Base-by-base conservation (phyloP, 1,140 invertebrate species). In the Zaprionus ornatus region DNA sequence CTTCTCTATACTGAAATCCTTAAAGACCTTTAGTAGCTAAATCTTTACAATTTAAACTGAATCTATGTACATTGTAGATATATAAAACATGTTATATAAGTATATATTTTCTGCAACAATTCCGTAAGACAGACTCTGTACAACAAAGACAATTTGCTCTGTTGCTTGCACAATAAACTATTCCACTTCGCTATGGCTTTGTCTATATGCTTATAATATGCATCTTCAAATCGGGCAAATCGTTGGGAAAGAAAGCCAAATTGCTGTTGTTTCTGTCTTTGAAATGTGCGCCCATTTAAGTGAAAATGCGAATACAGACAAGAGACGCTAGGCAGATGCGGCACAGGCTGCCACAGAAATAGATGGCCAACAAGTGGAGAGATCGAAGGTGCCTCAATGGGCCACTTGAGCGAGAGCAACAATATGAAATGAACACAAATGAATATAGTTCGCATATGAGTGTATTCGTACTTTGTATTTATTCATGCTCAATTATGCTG, bases 401-500 rank as follows among this genome's bases (percentile, higher is more conserved):
- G 67, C 78, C 79, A 86, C 82, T 85, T 82, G 79, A 64, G 29
- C 4, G 45, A 9, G 7, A 17, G 45, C 45, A 50, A 81, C 65
- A 61, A 35, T 13, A 56, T 35, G 13, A 64, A 17, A 35, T n/a
- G 54, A 21, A 12, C 21, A n/a, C 42, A 35, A 32, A 19, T n/a
- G 13, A 10, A 13, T 50, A n/a, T 57, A 56, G 45, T 48, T 48
- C 17, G n/a, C n/a, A 45, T 37, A n/a, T 9, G 5, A 42, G 6
- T n/a, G 40, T 17, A 42, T 42, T 42, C 6, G 9, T 10, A 23
- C 23, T 10, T 25, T 7, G 21, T 48, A 82, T 78, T 78, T 82
- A 82, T 82, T 78, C 61, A 77, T 74, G 82, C 66, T 63, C 78
- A 85, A 77, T 84, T 85, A 77, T 85, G 78, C 35, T 87, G 63